Base-by-base conservation (phyloP, 1,140 invertebrate species). In the Drosophila mauritiana region DNA sequence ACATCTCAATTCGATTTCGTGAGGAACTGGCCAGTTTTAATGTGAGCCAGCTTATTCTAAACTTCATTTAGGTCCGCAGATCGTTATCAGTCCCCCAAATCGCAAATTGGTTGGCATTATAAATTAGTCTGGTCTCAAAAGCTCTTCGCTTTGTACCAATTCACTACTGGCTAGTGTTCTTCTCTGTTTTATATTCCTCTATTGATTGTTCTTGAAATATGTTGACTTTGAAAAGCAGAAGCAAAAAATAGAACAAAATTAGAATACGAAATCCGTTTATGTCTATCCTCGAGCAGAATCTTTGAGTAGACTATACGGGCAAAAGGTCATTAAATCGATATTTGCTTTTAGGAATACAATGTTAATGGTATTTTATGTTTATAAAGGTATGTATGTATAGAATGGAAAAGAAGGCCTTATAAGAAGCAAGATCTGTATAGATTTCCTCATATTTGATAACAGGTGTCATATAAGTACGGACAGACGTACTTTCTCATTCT, bases 121-220 rank as follows among this genome's bases (percentile, higher is more conserved):
- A 72, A 84, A 84, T 68, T 73, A 61, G 42, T 37, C 73, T 65
- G 25, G 68, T 61, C 31, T 13, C 45, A 3, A 11, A 43, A 20
- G 52, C 43, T 73, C 46, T 49, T 64, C 22, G 40, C 49, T 59
- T 34, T 34, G 13, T 73, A 55, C 52, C 37, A 40, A 15, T 68
- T 11, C 20, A 20, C 40, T 56, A 45, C 57, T 39, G 13, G 8
- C 20, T 43, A 56, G 20, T 54, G 37, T 68, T 57, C 31, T 20
- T 62, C 25, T 59, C 45, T 51, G 15, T 34, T 69, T 42, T 45
- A 36, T 40, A 59, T 46, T 53, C 2, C 37, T 37, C 31, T 49
- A 54, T 74, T 74, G 70, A 78, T 69, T 83, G 53, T 81, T 77
- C 79, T 74, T 67, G 49, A 69, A 68, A 73, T 59, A 43, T 55